Percentiles rank a stretch among this genome's conserved stretches.
Conservation (phyloP, 2,113 vertebrate species). For the Tupaia tana region DNA sequence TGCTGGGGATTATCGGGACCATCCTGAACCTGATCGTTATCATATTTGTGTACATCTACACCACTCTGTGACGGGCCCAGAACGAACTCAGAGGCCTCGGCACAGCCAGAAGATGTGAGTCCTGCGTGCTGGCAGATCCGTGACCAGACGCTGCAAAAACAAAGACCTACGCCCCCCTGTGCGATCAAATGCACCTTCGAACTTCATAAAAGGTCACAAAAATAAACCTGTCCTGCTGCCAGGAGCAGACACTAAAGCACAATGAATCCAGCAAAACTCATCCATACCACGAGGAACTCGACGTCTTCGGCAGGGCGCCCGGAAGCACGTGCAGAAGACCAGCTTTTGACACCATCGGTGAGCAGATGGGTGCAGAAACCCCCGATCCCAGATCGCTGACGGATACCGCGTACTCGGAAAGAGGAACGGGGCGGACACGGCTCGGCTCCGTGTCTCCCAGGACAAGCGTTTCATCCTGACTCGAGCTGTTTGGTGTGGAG, state of each 20-base stretch:
- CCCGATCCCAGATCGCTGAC: neutral
- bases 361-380: neutral
- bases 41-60: constrained; percentile 99
- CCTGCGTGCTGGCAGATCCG: accelerated
- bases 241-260: constrained; percentile 85
- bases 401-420: accelerated
- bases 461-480: neutral
- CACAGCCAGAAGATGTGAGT: neutral
- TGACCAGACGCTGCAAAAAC: accelerated
- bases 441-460: neutral
- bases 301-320: neutral
- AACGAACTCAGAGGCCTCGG: neutral
- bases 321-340: accelerated
- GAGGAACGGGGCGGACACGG: accelerated
- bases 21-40: constrained; percentile 98
- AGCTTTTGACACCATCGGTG: accelerated
- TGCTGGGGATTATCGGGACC: constrained; percentile 98
- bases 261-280: constrained; percentile 85
- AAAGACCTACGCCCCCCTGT: constrained; percentile 65
- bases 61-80: constrained; percentile 90
- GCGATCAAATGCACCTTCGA: constrained; percentile 79
- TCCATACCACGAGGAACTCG: constrained; percentile 78
- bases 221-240: constrained; percentile 71
- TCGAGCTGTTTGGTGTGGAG: constrained; percentile 62
- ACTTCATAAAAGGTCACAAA: constrained; percentile 77